Evolutionary conservation across 2,113 vertebrate species (phyloP), one percentile per base, ranked within the genome.

Genomic region (Varanus salvator): DNA sequence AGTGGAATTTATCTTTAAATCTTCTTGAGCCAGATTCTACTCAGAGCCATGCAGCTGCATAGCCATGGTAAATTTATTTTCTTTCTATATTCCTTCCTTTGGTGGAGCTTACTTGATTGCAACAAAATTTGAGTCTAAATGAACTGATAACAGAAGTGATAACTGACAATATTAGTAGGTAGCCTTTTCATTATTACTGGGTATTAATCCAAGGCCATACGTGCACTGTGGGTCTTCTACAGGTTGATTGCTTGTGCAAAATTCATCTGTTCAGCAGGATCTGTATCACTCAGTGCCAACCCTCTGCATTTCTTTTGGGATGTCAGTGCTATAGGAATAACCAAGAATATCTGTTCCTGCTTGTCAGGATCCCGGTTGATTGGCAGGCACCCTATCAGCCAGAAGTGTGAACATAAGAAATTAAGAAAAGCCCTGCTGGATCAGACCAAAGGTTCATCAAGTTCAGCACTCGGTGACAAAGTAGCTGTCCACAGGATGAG

Each of bases 21-120:
- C 89, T 93, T 93, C 93, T 90, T 83, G 78, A 92, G 92, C 90
- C 27, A 91, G 86, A 93, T 93, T 80, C 85, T 0, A 71, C 92
- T 93, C 88, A 91, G 48, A 78, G 64, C 0, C 9, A 88, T 80
- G 84, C 82, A 84, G 44, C 88, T 87, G 93, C 81, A 94, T 92
- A 91, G 91, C 91, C 68, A 82, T 91, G 15, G 81, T 93, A 90
- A 25, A 87, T 91, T 80, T 84, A 64, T 92, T 93, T 92, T 92
- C 91, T 93, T 95, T 89, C 88, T 88, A 84, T 68, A 84, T 93
- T 87, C 90, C 83, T 9, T 25, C 75, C 75, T 91, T 82, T 91
- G 81, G 82, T 86, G 87, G 71, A 89, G 89, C 92, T 93, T 83
- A 91, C 92, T 86, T 86, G 87, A 57, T 25, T 68, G 80, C 85